Conservation (phyloP, 2,888 invertebrate genomes). For the Mylabris sibirica region DNA sequence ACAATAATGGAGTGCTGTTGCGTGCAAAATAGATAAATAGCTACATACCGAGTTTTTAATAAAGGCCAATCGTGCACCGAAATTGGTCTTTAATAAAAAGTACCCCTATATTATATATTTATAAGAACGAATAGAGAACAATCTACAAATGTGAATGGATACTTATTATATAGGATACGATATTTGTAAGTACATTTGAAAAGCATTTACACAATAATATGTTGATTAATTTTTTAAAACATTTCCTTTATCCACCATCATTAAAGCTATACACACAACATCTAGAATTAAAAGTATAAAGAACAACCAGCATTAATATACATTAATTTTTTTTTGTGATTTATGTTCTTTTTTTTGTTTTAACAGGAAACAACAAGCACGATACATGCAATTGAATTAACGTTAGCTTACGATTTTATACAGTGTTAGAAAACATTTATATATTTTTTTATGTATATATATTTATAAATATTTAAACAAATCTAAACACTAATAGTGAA, state of each 20-base stretch:
- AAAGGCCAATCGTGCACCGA: conserved; percentile 49
- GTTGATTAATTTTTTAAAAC: conserved; percentile 22
- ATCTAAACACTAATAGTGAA: conserved; percentile 28
- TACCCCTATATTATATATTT: conserved; percentile 35
- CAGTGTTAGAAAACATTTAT: conserved; percentile 52
- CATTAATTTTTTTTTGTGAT: conserved; percentile 48
- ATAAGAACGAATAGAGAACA: conserved; percentile 25
- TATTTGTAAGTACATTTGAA: conserved; percentile 44
- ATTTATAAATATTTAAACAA: conserved; percentile 42
- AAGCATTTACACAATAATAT: conserved; percentile 40
- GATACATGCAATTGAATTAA: conserved; percentile 54
- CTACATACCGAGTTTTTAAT: conserved; percentile 36
- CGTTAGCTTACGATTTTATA: conserved; percentile 43
- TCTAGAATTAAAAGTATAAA: conserved; percentile 60
- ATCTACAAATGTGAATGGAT: conserved; percentile 35
- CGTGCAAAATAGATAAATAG: neutral
- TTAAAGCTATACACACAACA: conserved; percentile 60
- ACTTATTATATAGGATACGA: conserved; percentile 35
- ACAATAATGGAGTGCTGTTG: neutral
- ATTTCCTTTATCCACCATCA: conserved; percentile 15
- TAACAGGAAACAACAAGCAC: conserved; percentile 59
- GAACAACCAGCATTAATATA: conserved; percentile 56
- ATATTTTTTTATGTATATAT: conserved; percentile 37
- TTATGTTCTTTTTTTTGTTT: conserved; percentile 51
- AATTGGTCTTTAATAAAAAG: conserved; percentile 42